Base-by-base conservation (phyloP, 2,888 invertebrate species). In the Heliconius ethilla region DNA sequence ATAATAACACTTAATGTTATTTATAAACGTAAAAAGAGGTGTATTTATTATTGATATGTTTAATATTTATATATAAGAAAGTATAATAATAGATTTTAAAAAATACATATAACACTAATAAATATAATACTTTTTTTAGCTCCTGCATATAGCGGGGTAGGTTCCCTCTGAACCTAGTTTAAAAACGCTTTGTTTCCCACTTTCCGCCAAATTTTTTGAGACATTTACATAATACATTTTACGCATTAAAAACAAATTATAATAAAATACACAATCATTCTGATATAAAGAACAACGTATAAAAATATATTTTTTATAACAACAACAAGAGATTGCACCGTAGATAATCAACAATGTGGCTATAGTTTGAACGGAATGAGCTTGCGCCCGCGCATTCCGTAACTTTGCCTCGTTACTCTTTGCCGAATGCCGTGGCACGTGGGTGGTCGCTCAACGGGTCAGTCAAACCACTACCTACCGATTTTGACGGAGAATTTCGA, bases 361-460 rank as follows among this genome's bases (percentile, higher is more conserved):
- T 59, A 66, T 11, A 10, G 45, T 70, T 76, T 45, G 51, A 76
- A 76, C 65, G 74, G 59, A 74, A 74, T 65, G 74, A 63, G 65
- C 76, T 70, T 72, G 72, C 55, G 70, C 76, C 72, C 40, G 69
- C 69, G 65, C 70, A 63, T 76, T 76, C 72, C 55, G 72, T 75
- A 66, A 76, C 72, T 55, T 72, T 62, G 72, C 55, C 75, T 75
- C 37, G 69, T 75, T 75, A 75, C 65, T 72, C 55, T 76, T 72
- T 76, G 70, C 63, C 63, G 72, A 72, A 45, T 63, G 55, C 76
- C 29, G 72, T 76, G 76, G 72, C 27, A 65, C 29, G 76, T 76
- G 76, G 76, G 76, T 76, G 76, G 76, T 76, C 76, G 63, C 63
- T 33, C 59, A 72, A 72, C 59, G 59, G 59, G 55, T 59, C 40